Conservation (phyloP, 2,888 invertebrate species). For the Phyllotreta striolata region DNA sequence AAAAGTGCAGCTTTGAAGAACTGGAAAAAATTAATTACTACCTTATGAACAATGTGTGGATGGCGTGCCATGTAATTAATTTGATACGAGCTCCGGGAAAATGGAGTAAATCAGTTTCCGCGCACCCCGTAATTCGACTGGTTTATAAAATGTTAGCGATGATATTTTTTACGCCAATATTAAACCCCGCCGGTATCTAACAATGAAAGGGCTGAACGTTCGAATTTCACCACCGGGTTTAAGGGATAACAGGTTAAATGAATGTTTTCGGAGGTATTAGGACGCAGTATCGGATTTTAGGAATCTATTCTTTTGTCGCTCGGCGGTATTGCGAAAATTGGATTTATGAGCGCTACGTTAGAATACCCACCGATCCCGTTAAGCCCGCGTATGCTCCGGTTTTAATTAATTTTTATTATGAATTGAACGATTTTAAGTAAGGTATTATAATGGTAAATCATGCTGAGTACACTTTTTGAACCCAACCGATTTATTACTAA, state of each 20-base stretch:
- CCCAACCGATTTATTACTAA: too few relatives aligned
- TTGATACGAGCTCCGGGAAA: too few relatives aligned
- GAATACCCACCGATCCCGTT: neutral
- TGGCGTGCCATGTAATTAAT: too few relatives aligned
- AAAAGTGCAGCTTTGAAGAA: too few relatives aligned
- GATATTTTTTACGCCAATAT: too few relatives aligned
- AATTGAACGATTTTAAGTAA: slow-evolving; percentile 4
- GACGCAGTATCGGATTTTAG: slow-evolving; percentile 24
- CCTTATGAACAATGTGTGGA: too few relatives aligned
- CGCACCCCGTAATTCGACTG: too few relatives aligned
- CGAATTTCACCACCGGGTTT: slow-evolving; percentile 14
- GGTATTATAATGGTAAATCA: too few relatives aligned
- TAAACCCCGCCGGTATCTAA: slow-evolving; percentile 20
- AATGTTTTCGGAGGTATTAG: slow-evolving; percentile 28
- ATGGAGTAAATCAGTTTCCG: too few relatives aligned
- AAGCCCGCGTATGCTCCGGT: slow-evolving; percentile 14
- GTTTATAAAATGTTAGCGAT: too few relatives aligned
- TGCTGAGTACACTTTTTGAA: too few relatives aligned
- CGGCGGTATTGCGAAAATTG: slow-evolving; percentile 26
- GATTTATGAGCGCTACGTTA: slow-evolving; percentile 22
- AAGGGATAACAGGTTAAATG: slow-evolving; percentile 23
- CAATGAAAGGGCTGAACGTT: slow-evolving; percentile 22
- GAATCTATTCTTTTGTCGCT: slow-evolving; percentile 31
- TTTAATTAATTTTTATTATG: slow-evolving; percentile 27
- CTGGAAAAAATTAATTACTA: too few relatives aligned